phyloP scores from a whole-genome alignment of 2,797 vertebrate species.

The Lophius americanus region DNA sequence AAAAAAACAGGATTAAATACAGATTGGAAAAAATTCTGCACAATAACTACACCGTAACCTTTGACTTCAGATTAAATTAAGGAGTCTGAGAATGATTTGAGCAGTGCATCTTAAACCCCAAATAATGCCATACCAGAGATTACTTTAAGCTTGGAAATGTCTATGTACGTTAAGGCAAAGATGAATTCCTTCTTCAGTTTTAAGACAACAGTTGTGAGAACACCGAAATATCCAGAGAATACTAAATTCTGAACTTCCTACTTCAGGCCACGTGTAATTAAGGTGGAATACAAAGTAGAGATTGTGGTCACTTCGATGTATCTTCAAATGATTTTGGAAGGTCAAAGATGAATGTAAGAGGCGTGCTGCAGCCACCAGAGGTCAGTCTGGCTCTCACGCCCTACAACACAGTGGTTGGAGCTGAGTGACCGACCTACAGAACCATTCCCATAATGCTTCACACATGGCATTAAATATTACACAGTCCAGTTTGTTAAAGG shows the following conservation, averaged over 20 bases:
- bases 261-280: conserved; percentile 39
- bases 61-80: conserved; percentile 55
- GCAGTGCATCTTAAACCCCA: conserved; percentile 41
- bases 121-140: conserved; percentile 28
- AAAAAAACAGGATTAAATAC: conserved; percentile 19
- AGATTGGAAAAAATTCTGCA: conserved; percentile 39
- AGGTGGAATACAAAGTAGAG: conserved; percentile 32
- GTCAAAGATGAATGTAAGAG: conserved; percentile 8
- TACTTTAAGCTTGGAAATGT: conserved; percentile 53
- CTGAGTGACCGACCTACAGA: conserved; percentile 6
- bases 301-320: conserved; percentile 25
- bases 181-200: conserved; percentile 51
- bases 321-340: conserved; percentile 22
- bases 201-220: conserved; percentile 60
- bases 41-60: conserved; percentile 58
- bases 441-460: background rate
- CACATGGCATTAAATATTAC: conserved; percentile 11
- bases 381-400: conserved; percentile 22
- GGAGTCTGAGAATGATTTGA: conserved; percentile 39
- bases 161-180: conserved; percentile 64
- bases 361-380: conserved; percentile 25
- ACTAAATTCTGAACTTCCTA: conserved; percentile 28
- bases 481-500: conserved; percentile 63
- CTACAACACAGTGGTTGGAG: conserved; percentile 27
- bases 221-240: conserved; percentile 46